phyloP scores from a whole-genome alignment of 2,797 vertebrate genomes.

The Diplodus puntazzo region DNA sequence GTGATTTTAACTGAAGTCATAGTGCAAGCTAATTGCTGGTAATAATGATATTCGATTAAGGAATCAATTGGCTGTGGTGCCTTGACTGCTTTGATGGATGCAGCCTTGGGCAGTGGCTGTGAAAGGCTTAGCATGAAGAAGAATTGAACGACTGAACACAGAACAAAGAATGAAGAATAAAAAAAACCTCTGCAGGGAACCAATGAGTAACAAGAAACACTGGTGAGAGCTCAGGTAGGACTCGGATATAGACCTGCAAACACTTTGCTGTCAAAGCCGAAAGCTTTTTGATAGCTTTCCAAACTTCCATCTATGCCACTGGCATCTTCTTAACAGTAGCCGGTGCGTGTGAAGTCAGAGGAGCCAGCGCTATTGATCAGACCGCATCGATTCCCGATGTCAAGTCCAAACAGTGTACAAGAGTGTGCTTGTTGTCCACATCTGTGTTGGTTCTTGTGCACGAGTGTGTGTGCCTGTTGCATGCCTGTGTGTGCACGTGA shows the following conservation, averaged over 20 bases:
- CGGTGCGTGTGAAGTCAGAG: slow-evolving; percentile 57
- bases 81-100: slow-evolving; percentile 77
- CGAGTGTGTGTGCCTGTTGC: background rate
- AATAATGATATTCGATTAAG: slow-evolving; percentile 81
- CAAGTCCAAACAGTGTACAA: slow-evolving; percentile 56
- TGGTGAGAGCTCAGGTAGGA: slow-evolving; percentile 42
- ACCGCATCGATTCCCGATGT: slow-evolving; percentile 64
- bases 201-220: slow-evolving; percentile 33
- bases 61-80: slow-evolving; percentile 79
- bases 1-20: slow-evolving; percentile 72
- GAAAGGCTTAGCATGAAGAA: slow-evolving; percentile 29
- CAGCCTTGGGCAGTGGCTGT: slow-evolving; percentile 55
- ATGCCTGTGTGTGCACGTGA: background rate
- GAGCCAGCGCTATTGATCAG: slow-evolving; percentile 59
- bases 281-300: slow-evolving; percentile 58
- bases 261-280: slow-evolving; percentile 44
- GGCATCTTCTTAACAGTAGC: slow-evolving; percentile 51
- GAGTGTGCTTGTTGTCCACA: slow-evolving; percentile 43
- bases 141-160: slow-evolving; percentile 23
- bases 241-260: slow-evolving; percentile 31
- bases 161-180: slow-evolving; percentile 13
- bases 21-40: slow-evolving; percentile 76
- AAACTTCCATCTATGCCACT: slow-evolving; percentile 54
- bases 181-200: slow-evolving; percentile 31
- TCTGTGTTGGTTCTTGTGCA: slow-evolving; percentile 29